A percentile compares a stretch with the other conserved stretches of the same genome.
Evolutionary conservation across 2,888 invertebrate species (phyloP).

Genomic region (Xylocampa areola): DNA sequence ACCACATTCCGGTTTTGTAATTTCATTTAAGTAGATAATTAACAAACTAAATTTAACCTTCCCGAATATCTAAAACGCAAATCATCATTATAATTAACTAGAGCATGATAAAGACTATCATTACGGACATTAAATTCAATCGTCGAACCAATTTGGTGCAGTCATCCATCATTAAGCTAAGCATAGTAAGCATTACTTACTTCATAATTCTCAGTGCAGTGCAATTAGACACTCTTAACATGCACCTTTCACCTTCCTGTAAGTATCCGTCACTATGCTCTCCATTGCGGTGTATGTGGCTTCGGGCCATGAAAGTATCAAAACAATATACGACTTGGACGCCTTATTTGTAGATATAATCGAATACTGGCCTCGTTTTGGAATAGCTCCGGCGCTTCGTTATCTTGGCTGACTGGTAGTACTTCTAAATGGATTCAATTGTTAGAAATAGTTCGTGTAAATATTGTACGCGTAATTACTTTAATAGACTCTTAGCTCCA

Average conservation of each 20-base stretch:
- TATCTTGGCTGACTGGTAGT: slow-evolving; percentile 62
- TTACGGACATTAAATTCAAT: slow-evolving; percentile 52
- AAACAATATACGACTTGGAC: slow-evolving; percentile 63
- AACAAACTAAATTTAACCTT: slow-evolving; percentile 15
- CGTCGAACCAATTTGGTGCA: slow-evolving; percentile 33
- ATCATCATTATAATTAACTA: slow-evolving; percentile 40
- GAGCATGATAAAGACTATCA: slow-evolving; percentile 39
- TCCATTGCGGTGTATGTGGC: slow-evolving; percentile 68
- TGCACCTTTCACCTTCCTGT: slow-evolving; percentile 72
- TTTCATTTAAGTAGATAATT: not conserved
- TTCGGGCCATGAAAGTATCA: slow-evolving; percentile 76
- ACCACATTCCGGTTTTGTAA: slow-evolving; percentile 9
- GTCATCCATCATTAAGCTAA: slow-evolving; percentile 42
- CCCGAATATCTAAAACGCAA: slow-evolving; percentile 16
- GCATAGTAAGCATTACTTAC: slow-evolving; percentile 42
- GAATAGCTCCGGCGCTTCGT: slow-evolving; percentile 54
- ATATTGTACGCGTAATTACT: slow-evolving; percentile 30
- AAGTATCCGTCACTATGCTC: slow-evolving; percentile 51
- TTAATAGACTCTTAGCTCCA: slow-evolving; percentile 7
- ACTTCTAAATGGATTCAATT: slow-evolving; percentile 51
- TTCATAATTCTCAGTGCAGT: slow-evolving; percentile 58
- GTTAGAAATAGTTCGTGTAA: slow-evolving; percentile 36
- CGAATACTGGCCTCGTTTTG: slow-evolving; percentile 53
- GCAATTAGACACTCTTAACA: slow-evolving; percentile 59
- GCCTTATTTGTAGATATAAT: slow-evolving; percentile 56